phyloP scores from a whole-genome alignment of 2,797 vertebrate species.

The Craterocephalus amniculus region DNA sequence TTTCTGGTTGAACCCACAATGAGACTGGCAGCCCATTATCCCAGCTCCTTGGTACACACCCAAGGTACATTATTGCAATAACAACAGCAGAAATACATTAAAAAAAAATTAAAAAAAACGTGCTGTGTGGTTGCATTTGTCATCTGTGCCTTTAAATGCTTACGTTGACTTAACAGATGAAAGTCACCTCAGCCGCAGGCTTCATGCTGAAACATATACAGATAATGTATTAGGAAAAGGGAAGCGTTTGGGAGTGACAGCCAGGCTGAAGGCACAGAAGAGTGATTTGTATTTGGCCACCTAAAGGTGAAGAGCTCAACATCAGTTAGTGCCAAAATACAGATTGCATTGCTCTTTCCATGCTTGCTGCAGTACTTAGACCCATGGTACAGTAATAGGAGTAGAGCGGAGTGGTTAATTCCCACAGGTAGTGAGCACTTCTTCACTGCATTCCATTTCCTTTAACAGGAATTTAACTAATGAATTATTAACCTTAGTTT shows the following conservation, averaged over 20 bases:
- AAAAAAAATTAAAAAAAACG: conserved; percentile 36
- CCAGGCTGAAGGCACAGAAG: conserved; percentile 7
- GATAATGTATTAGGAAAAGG: conserved; percentile 42
- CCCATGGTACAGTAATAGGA: not conserved
- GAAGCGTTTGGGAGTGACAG: conserved; percentile 24
- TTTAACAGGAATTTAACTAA: conserved; percentile 28
- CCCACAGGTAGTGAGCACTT: not conserved
- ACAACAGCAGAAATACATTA: conserved; percentile 52
- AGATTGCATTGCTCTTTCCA: conserved; percentile 9
- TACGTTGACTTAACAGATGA: conserved; percentile 48
- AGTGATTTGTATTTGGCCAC: conserved; percentile 14
- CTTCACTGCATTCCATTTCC: conserved; percentile 17
- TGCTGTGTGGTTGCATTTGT: conserved; percentile 50
- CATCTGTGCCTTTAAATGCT: conserved; percentile 54
- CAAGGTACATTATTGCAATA: conserved; percentile 44
- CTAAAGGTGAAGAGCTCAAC: conserved; percentile 8
- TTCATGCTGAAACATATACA: conserved; percentile 37
- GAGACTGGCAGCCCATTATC: conserved; percentile 40
- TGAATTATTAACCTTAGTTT: conserved; percentile 37
- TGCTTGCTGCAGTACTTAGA: not conserved
- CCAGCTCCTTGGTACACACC: conserved; percentile 45
- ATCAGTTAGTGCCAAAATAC: conserved; percentile 16
- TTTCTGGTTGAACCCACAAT: conserved; percentile 34
- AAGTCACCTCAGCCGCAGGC: conserved; percentile 42
- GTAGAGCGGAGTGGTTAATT: conserved; percentile 23